Evolutionary conservation across 2,888 invertebrate species (phyloP).

Genomic region (Drosophila emarginata): DNA sequence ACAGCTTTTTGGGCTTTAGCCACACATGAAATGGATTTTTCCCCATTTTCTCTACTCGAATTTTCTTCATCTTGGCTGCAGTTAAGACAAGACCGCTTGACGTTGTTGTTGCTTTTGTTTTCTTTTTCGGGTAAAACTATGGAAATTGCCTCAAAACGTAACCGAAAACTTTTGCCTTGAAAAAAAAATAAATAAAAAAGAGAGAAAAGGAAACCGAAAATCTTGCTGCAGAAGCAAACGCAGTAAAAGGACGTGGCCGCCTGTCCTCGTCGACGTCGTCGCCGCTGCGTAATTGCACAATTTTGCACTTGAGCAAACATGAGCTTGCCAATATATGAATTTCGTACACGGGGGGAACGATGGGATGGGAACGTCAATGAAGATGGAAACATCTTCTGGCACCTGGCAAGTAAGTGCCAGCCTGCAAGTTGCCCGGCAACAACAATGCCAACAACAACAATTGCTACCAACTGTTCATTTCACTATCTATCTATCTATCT

Average conservation of each 20-base stretch:
- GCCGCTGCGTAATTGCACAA: constrained; percentile 66
- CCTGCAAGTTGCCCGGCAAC: constrained; percentile 1
- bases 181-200: constrained; percentile 11
- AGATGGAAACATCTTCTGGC: background rate
- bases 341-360: constrained; percentile 3
- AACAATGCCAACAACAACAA: background rate
- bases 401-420: background rate
- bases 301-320: constrained; percentile 71
- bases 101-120: constrained; percentile 2
- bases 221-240: constrained; percentile 18
- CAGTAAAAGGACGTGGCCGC: constrained; percentile 10
- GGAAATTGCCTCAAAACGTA: constrained; percentile 39
- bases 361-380: background rate
- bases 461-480: constrained; percentile 3
- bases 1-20: constrained; percentile 20
- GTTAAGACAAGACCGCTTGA: constrained; percentile 16
- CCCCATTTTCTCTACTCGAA: background rate
- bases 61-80: constrained; percentile 11
- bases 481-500: constrained; percentile 6
- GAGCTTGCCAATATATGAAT: constrained; percentile 56
- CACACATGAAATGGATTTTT: constrained; percentile 19
- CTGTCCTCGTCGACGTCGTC: constrained; percentile 21
- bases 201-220: constrained; percentile 26
- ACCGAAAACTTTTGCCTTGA: constrained; percentile 40
- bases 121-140: constrained; percentile 27